Evolutionary conservation across 1,140 invertebrate species (phyloP).

Genomic region (Drosophila subpulchrella): DNA sequence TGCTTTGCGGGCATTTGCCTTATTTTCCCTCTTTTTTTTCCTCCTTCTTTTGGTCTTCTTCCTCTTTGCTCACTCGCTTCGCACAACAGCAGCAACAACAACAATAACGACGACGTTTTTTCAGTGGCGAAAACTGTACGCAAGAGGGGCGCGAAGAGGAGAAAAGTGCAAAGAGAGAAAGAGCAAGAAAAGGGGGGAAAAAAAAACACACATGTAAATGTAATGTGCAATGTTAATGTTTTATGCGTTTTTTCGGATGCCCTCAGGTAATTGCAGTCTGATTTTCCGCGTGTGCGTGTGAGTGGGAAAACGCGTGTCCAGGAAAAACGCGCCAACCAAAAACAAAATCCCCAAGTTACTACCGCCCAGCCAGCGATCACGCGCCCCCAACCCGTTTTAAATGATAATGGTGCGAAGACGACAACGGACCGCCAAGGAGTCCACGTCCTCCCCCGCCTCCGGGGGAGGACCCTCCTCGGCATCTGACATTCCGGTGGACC

Average conservation of each 20-base stretch:
- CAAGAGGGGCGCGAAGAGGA: constrained; percentile 34
- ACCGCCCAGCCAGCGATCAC: constrained; percentile 36
- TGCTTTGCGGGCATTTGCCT: constrained; percentile 34
- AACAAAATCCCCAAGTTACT: constrained; percentile 12
- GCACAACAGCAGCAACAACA: constrained; percentile 57
- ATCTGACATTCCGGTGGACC: constrained; percentile 11
- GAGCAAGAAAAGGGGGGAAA: constrained; percentile 7
- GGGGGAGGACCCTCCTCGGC: constrained; percentile 16
- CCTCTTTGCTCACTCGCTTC: constrained; percentile 56
- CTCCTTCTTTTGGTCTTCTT: constrained; percentile 48
- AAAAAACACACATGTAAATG: constrained; percentile 43
- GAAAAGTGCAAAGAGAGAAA: constrained; percentile 16
- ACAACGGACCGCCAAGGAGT: constrained; percentile 65
- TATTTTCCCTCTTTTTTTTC: constrained; percentile 39
- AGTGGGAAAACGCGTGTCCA: constrained; percentile 41
- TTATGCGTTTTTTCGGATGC: constrained; percentile 39
- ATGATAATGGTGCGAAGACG: constrained; percentile 78
- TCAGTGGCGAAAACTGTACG: constrained; percentile 76
- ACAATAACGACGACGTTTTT: constrained; percentile 62
- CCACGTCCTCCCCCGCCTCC: constrained; percentile 27
- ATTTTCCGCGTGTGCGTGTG: constrained; percentile 32
- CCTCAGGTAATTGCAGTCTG: constrained; percentile 67
- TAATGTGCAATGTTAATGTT: constrained; percentile 29
- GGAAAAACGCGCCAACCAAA: constrained; percentile 56
- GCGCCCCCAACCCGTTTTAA: constrained; percentile 18